Evolutionary conservation across 2,888 invertebrate species (phyloP).

Genomic region (Notocelia uddmanniana): DNA sequence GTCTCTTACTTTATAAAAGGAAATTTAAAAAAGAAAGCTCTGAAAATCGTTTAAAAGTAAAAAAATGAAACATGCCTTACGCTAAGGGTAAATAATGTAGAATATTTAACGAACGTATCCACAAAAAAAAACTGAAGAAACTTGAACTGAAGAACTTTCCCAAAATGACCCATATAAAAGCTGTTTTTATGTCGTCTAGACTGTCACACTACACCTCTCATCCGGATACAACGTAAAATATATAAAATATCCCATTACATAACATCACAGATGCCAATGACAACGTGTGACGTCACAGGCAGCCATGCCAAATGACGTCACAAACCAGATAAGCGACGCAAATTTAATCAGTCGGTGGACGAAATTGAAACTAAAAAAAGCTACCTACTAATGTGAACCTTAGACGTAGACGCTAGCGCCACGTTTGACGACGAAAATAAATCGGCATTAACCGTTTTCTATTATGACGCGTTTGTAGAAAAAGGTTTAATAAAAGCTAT

Average conservation of each 20-base stretch:
- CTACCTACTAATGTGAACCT: not conserved
- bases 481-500: conserved; percentile 28
- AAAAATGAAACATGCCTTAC: too few species aligned
- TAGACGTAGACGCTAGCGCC: conserved; percentile 16
- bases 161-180: not conserved
- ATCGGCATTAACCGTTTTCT: not conserved
- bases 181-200: conserved; percentile 30
- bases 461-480: conserved; percentile 17
- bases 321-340: not conserved
- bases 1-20: too few species aligned
- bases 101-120: too few species aligned
- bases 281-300: conserved; percentile 20
- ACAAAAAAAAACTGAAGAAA: too few species aligned
- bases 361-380: conserved; percentile 4
- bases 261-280: conserved; percentile 5
- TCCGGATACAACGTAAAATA: conserved; percentile 9
- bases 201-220: conserved; percentile 18
- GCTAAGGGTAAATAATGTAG: too few species aligned
- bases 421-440: not conserved
- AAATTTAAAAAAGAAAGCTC: too few species aligned
- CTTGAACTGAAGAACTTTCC: too few species aligned
- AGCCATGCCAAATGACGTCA: conserved; percentile 48
- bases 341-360: conserved; percentile 6
- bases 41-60: too few species aligned
- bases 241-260: conserved; percentile 20